Evolutionary conservation across 2,113 vertebrate genomes (phyloP), one percentile per base, ranked within the genome.

Genomic region (Aplodontia rufa): DNA sequence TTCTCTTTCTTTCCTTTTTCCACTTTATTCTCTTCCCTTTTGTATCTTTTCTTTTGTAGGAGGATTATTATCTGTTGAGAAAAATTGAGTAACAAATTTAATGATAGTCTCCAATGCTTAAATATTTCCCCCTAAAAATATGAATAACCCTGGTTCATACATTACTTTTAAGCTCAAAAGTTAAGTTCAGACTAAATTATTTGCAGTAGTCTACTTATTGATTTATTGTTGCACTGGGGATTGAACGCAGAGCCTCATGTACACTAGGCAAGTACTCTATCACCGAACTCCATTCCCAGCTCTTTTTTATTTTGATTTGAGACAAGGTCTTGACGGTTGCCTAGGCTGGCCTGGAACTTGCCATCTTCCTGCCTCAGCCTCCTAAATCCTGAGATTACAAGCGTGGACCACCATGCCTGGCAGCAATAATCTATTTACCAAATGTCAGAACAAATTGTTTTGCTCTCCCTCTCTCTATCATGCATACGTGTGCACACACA

Each of bases 11-110:
- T 8, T 51, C 40, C 71, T 30, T 81, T 22, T 42, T 28, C 53
- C 32, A 3, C 20, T n/a, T 32, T 8, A n/a, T 80, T 42, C 8
- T 16, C 30, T 12, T 13, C 37, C 24, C 11, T 16, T 28, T 35
- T 5, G 42, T 58, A 20, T 53, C 9, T 51, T 62, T 11, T 1
- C 37, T 60, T 17, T 58, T 80, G n/a, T 87, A 40, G 11, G n/a
- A 40, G 11, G n/a, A 79, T 95, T 96, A 88, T 53, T 90, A 78
- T 74, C 30, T 91, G 87, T 64, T 86, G n/a, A 69, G 49, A 95
- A 91, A 93, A 92, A 93, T 80, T 26, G 95, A 80, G 6, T 78
- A 64, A 53, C 37, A 83, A 68, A 93, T 40, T 53, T 83, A 71
- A 35, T 85, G 85, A 87, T 45, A 4, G n/a, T 93, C 55, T 83